A percentile compares a stretch with the other conserved stretches of the same genome.
These are phyloP conservation scores for Dicycla oo DNA, from an alignment of 2,888 invertebrate species.

Conservation along the genomic window DNA sequence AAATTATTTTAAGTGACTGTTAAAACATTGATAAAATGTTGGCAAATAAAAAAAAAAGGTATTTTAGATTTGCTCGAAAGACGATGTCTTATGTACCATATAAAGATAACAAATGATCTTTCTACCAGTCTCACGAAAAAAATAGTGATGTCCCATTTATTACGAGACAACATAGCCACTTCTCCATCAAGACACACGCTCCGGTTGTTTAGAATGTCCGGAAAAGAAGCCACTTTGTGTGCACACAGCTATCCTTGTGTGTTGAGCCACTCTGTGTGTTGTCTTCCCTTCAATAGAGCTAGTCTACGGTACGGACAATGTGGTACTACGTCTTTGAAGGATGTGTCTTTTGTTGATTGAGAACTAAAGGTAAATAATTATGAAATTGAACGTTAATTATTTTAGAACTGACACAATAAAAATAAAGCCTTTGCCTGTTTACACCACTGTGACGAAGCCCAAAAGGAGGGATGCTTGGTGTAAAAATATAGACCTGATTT, in stretches of 20 bases:
- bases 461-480: not conserved
- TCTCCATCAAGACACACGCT: slow-evolving; percentile 13
- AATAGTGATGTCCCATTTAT: slow-evolving; percentile 26
- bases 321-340: slow-evolving; percentile 1
- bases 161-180: slow-evolving; percentile 30
- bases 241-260: slow-evolving; percentile 26
- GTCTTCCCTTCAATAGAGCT: slow-evolving; percentile 29
- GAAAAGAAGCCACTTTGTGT: slow-evolving; percentile 42
- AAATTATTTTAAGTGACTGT: too few relatives aligned
- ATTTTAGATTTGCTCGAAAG: too few relatives aligned
- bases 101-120: too few relatives aligned
- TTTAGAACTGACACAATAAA: not conserved
- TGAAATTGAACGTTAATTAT: not conserved
- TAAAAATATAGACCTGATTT: too few relatives aligned
- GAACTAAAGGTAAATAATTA: not conserved
- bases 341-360: not conserved
- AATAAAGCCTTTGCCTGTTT: not conserved
- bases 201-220: slow-evolving; percentile 38
- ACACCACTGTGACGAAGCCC: too few relatives aligned
- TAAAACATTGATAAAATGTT: too few relatives aligned
- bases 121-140: not conserved
- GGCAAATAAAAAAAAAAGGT: too few relatives aligned
- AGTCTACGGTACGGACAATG: slow-evolving; percentile 1
- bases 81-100: too few relatives aligned
- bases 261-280: slow-evolving; percentile 14